Conservation (phyloP, 2,113 vertebrate species). For the Nannobrachium achirus region DNA sequence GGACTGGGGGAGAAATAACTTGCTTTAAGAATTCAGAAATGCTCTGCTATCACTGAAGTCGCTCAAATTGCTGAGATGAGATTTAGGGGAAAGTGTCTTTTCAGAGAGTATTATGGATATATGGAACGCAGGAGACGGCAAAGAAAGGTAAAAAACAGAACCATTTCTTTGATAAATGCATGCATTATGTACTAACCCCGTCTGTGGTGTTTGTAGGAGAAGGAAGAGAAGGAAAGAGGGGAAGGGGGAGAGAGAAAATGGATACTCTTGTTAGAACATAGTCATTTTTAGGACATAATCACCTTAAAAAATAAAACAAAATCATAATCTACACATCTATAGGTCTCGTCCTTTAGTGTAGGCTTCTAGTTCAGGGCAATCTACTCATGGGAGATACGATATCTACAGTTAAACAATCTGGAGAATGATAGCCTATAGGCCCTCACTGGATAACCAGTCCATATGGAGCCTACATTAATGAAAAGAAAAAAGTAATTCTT, state of each 20-base stretch:
- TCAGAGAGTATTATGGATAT: slow-evolving; percentile 30
- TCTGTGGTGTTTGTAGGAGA: slow-evolving; percentile 65
- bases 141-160: slow-evolving; percentile 62
- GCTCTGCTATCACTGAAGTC: slow-evolving; percentile 53
- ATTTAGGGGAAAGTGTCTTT: slow-evolving; percentile 13
- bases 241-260: slow-evolving; percentile 63
- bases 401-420: neutral
- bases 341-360: neutral
- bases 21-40: slow-evolving; percentile 26
- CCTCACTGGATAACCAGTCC: neutral
- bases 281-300: slow-evolving; percentile 35
- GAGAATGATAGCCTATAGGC: neutral
- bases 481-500: neutral
- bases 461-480: neutral
- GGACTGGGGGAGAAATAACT: slow-evolving; percentile 48
- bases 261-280: slow-evolving; percentile 70
- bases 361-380: neutral
- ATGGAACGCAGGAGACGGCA: slow-evolving; percentile 27
- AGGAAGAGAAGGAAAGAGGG: slow-evolving; percentile 43
- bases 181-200: slow-evolving; percentile 79
- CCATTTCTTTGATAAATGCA: slow-evolving; percentile 44
- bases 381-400: neutral
- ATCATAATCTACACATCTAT: slow-evolving; percentile 27
- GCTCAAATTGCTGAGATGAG: slow-evolving; percentile 36
- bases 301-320: slow-evolving; percentile 33